Evolutionary conservation across 2,797 vertebrate species (phyloP).

Genomic region (Limnodromus scolopaceus): DNA sequence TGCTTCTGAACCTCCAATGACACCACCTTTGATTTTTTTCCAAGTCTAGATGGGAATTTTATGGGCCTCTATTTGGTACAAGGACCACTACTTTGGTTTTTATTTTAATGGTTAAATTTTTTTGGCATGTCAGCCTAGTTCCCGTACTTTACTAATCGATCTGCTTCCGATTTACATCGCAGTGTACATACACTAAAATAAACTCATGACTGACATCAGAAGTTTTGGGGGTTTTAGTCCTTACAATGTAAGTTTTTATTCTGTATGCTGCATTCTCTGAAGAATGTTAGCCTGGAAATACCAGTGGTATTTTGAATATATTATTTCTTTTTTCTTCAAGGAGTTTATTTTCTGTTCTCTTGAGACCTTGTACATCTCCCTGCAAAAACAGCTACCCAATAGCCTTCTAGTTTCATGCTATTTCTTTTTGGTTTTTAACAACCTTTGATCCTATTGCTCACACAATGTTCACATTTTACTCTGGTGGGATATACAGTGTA

Average conservation of each 20-base stretch:
- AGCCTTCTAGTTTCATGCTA: background rate
- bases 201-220: background rate
- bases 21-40: background rate
- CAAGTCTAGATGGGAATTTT: background rate
- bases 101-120: background rate
- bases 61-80: background rate
- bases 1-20: background rate
- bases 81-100: background rate
- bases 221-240: background rate
- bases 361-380: background rate
- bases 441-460: constrained; percentile 7
- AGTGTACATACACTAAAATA: background rate
- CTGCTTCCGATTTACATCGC: background rate
- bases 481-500: background rate
- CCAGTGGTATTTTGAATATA: background rate
- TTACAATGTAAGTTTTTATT: no score
- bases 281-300: background rate
- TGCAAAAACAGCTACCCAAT: background rate
- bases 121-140: background rate
- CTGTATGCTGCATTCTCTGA: no score
- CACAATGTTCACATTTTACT: background rate
- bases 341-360: constrained; percentile 26
- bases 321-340: background rate
- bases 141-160: background rate
- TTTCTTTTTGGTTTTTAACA: background rate